Percentiles rank a stretch among this genome's conserved stretches.
These are phyloP conservation scores for Tympanoctomys barrerae DNA, from an alignment of 2,797 vertebrate genomes.

Conservation along the genomic window DNA sequence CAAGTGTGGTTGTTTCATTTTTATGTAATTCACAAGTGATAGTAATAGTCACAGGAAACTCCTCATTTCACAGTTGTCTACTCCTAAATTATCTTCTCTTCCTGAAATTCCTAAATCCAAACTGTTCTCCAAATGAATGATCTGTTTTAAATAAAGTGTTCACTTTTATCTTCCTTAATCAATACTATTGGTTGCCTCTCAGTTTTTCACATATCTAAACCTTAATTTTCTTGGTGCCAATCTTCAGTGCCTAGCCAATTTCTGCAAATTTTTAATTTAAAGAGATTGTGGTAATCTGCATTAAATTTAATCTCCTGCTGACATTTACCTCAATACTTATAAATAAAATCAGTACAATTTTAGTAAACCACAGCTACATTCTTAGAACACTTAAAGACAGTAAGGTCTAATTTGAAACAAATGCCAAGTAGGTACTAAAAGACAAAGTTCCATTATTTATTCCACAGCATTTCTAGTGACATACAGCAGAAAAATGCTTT, in stretches of 20 bases:
- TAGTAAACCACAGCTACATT: slow-evolving; percentile 13
- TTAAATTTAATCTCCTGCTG: slow-evolving; percentile 70
- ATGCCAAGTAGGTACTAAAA: slow-evolving; percentile 28
- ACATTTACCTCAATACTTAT: slow-evolving; percentile 71
- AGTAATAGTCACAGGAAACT: accelerated
- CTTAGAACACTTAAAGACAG: slow-evolving; percentile 47
- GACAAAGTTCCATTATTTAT: slow-evolving; percentile 33
- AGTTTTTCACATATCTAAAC: not conserved
- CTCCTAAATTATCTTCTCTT: not conserved
- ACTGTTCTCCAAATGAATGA: not conserved
- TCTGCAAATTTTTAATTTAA: slow-evolving; percentile 59
- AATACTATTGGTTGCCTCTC: not conserved
- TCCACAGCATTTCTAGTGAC: slow-evolving; percentile 20
- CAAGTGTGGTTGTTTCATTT: not conserved
- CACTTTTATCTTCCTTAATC: not conserved
- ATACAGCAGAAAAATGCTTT: slow-evolving; percentile 57
- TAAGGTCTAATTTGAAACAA: slow-evolving; percentile 51
- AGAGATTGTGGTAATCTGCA: slow-evolving; percentile 32
- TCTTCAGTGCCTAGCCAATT: slow-evolving; percentile 6
- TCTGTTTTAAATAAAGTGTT: not conserved
- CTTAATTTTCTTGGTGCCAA: slow-evolving; percentile 57
- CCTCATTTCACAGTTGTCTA: not conserved
- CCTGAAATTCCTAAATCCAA: slow-evolving; percentile 8
- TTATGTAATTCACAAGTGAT: not conserved
- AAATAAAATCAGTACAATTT: slow-evolving; percentile 54